Conservation (phyloP, 2,113 vertebrate genomes). For the Gambusia affinis region DNA sequence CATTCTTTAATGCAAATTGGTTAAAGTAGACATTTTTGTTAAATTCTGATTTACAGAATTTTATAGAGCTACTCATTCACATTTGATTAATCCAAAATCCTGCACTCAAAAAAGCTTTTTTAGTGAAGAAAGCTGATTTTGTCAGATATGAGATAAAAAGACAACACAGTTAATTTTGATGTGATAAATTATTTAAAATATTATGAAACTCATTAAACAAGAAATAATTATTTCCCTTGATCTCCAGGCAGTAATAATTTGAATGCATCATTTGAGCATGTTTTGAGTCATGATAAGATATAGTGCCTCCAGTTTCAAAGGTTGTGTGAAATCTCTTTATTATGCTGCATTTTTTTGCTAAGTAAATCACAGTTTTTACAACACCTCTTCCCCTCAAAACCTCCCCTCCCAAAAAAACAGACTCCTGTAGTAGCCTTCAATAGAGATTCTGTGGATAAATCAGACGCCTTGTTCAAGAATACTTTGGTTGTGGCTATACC, state of each 20-base stretch:
- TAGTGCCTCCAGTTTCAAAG: background rate
- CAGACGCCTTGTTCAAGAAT: constrained; percentile 50
- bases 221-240: background rate
- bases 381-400: no score
- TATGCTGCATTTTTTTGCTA: constrained; percentile 22
- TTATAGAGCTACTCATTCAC: constrained; percentile 24
- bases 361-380: constrained; percentile 1
- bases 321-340: constrained; percentile 24
- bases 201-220: constrained; percentile 6
- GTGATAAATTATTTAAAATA: constrained; percentile 18
- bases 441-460: constrained; percentile 22
- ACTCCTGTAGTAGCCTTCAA: constrained; percentile 42
- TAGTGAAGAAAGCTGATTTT: constrained; percentile 11
- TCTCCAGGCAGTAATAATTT: background rate
- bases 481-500: constrained; percentile 24
- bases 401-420: no score
- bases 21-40: background rate
- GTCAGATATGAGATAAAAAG: constrained; percentile 14
- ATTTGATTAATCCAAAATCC: constrained; percentile 25
- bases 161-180: background rate
- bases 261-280: constrained; percentile 18
- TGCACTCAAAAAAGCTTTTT: constrained; percentile 9
- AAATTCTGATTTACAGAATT: constrained; percentile 42
- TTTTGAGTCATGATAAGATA: constrained; percentile 29
- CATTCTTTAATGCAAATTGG: constrained; percentile 38